phyloP scores from a whole-genome alignment of 2,888 invertebrate species.

The Rhagonycha lutea region DNA sequence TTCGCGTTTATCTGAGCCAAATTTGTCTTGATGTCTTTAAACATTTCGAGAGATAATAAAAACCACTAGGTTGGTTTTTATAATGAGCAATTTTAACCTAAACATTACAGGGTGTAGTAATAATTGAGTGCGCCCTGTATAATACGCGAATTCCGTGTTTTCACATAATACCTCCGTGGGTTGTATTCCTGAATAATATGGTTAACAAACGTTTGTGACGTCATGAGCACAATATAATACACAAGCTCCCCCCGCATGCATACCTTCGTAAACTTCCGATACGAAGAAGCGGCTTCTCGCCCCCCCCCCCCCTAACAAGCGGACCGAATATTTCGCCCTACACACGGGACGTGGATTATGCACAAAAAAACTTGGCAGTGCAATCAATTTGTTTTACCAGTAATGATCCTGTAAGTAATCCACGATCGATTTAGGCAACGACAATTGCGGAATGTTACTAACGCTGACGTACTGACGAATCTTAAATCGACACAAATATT shows the following conservation, averaged over 20 bases:
- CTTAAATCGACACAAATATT: slow-evolving; percentile 75
- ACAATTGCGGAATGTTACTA: slow-evolving; percentile 72
- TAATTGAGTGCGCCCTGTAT: neutral
- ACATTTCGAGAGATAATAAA: neutral
- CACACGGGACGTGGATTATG: too few species aligned
- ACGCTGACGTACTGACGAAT: slow-evolving; percentile 69
- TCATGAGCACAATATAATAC: too few species aligned
- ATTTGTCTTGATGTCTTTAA: neutral
- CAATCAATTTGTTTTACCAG: neutral
- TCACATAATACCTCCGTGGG: neutral
- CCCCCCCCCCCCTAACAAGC: too few species aligned
- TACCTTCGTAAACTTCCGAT: too few species aligned
- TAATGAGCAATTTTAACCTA: neutral
- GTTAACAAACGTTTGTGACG: too few species aligned
- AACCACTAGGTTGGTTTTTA: neutral
- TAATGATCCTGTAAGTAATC: slow-evolving; percentile 58
- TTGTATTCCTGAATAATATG: too few species aligned
- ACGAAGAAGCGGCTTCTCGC: too few species aligned
- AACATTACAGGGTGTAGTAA: neutral
- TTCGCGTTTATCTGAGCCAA: neutral
- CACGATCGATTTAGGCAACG: slow-evolving; percentile 63
- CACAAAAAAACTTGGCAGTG: too few species aligned
- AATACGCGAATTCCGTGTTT: neutral
- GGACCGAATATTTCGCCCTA: too few species aligned
- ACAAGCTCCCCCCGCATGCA: too few species aligned